Evolutionary conservation across 2,888 invertebrate genomes (phyloP), one percentile per base, ranked within the genome.

Genomic region (Pachliopta kotzebuea): DNA sequence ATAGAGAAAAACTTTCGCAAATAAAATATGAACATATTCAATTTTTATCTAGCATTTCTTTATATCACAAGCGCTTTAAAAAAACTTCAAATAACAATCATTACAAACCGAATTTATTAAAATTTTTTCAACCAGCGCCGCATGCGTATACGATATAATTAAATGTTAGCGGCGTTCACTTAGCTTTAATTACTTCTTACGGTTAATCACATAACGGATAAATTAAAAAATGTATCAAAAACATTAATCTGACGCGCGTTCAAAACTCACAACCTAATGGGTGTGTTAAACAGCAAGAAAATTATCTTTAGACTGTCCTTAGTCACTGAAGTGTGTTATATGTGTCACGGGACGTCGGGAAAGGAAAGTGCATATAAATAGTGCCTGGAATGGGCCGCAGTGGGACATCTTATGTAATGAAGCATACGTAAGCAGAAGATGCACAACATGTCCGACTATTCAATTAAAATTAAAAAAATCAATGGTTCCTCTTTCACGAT

Each of bases 361-460:
- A 84, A 84, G 85, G 84, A 86, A 86, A 85, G 83, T 82, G 83
- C 76, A 76, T 86, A 87, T 87, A 86, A 88, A 88, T 86, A 85
- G 84, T 81, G 75, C 72, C 75, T 76, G 77, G 79, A 80, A 79
- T 74, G 71, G 71, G 75, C 75, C 72, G 73, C 77, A 80, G 78
- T 82, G 80, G 80, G 80, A 78, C 81, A 78, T 74, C 82, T 88
- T 86, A 88, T 85, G 84, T 84, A 88, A 88, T 80, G 66, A 77
- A 72, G 74, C 79, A 75, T 80, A 83, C 84, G 84, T 90, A 90
- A 88, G 88, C 88, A 88, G n/a, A n/a, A n/a, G 82, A 77, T 77
- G 76, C 75, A 73, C 72, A 75, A 68, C 77, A 74, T 78, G 74
- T 74, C 73, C 71, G 74, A n/a, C n/a, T 18, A 2, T 42, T 42